phyloP scores from a whole-genome alignment of 2,113 vertebrate species.

The Anthoscopus minutus region DNA sequence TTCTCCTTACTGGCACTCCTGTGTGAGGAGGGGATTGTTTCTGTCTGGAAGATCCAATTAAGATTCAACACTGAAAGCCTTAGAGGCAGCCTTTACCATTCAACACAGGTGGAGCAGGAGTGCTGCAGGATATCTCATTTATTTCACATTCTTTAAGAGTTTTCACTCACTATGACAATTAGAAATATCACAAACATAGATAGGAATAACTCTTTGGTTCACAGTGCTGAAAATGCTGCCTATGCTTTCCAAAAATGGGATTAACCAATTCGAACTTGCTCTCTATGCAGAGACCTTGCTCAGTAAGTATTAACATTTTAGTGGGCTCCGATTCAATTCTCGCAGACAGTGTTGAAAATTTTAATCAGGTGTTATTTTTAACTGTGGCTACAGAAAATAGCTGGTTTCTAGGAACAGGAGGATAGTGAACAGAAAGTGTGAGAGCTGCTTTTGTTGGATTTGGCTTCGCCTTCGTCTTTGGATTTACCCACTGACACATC shows the following conservation, averaged over 20 bases:
- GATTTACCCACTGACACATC: neutral
- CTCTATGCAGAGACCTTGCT: neutral
- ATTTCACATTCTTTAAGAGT: neutral
- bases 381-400: neutral
- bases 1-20: neutral
- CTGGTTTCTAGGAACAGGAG: neutral
- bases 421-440: neutral
- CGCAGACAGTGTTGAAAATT: neutral
- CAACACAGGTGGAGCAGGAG: neutral
- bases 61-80: neutral
- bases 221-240: neutral
- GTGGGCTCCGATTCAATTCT: neutral
- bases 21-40: neutral
- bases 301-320: neutral
- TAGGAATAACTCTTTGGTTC: neutral
- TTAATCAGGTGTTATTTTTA: neutral
- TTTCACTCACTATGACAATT: neutral
- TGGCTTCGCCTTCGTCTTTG: neutral
- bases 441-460: neutral
- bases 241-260: neutral
- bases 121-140: neutral
- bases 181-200: neutral
- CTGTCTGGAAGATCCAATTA: slow-evolving; percentile 19
- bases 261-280: neutral
- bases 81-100: neutral